phyloP scores from a whole-genome alignment of 2,888 invertebrate genomes.

The Cactoblastis cactorum region DNA sequence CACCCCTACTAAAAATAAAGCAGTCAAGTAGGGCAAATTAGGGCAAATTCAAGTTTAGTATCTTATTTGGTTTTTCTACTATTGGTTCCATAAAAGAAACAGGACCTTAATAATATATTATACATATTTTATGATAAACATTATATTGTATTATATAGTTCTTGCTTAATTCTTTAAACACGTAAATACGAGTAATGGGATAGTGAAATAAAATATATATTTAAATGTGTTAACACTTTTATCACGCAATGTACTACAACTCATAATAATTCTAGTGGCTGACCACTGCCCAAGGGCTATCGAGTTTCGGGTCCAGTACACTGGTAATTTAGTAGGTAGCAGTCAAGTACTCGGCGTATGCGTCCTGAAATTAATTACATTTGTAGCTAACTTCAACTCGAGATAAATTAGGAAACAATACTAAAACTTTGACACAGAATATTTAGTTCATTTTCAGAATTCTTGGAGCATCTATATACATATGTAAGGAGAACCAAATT shows the following conservation, averaged over 20 bases:
- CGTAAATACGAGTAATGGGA: background rate
- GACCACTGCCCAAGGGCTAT: conserved; percentile 71
- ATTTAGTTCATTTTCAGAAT: too few relatives aligned
- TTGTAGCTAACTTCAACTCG: conserved; percentile 8
- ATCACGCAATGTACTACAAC: conserved; percentile 31
- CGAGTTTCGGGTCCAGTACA: conserved; percentile 66
- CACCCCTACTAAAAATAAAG: too few relatives aligned
- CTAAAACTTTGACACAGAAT: background rate
- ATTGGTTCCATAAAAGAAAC: too few relatives aligned
- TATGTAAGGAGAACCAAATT: too few relatives aligned
- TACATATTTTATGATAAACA: too few relatives aligned
- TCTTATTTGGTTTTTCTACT: too few relatives aligned
- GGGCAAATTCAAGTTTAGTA: too few relatives aligned
- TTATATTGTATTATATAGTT: too few relatives aligned
- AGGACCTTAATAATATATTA: too few relatives aligned
- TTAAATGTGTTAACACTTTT: conserved; percentile 29
- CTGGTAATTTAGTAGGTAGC: conserved; percentile 52
- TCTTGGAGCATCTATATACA: too few relatives aligned
- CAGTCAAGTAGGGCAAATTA: too few relatives aligned
- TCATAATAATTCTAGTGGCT: conserved; percentile 49
- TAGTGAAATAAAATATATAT: background rate
- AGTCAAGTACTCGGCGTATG: conserved; percentile 31
- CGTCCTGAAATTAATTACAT: conserved; percentile 20
- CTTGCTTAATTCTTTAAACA: background rate
- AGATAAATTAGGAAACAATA: conserved; percentile 2